Conservation (phyloP, 1,140 invertebrate genomes). For the Caenorhabditis remanei region DNA sequence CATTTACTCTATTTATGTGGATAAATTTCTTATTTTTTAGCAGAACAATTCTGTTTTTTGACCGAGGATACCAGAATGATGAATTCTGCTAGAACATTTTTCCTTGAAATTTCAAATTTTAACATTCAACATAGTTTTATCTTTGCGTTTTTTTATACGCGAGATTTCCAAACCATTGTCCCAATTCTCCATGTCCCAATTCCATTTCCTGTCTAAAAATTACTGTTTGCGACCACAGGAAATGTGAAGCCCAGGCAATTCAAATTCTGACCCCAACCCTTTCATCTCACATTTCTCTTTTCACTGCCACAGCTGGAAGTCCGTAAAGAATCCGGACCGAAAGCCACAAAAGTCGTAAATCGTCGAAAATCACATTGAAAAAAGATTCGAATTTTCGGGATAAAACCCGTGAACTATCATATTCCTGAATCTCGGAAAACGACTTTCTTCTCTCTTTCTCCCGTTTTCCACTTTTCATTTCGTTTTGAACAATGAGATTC, state of each 20-base stretch:
- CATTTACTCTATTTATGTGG: no score
- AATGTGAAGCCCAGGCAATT: conserved; percentile 4
- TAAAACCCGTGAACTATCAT: not conserved
- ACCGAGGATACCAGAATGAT: no score
- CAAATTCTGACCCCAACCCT: conserved; percentile 17
- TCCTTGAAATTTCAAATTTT: no score
- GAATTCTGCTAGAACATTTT: no score
- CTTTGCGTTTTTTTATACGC: not conserved
- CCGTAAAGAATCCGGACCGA: not conserved
- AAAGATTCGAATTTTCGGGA: conserved; percentile 21
- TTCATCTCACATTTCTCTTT: not conserved
- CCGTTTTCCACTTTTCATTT: conserved; percentile 16
- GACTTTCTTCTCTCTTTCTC: not conserved
- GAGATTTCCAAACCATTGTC: not conserved
- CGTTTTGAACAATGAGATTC: conserved; percentile 33
- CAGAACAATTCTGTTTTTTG: no score
- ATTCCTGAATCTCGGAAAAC: not conserved
- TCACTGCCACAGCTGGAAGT: conserved; percentile 41
- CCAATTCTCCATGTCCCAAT: not conserved
- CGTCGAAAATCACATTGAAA: conserved; percentile 1
- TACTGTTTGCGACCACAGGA: not conserved
- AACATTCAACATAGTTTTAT: no score
- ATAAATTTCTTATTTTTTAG: no score
- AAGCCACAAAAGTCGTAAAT: conserved; percentile 34
- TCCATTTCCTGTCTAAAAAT: not conserved